Base-by-base conservation (phyloP, 2,888 invertebrate genomes). In the Nephrotoma guestfalica region DNA sequence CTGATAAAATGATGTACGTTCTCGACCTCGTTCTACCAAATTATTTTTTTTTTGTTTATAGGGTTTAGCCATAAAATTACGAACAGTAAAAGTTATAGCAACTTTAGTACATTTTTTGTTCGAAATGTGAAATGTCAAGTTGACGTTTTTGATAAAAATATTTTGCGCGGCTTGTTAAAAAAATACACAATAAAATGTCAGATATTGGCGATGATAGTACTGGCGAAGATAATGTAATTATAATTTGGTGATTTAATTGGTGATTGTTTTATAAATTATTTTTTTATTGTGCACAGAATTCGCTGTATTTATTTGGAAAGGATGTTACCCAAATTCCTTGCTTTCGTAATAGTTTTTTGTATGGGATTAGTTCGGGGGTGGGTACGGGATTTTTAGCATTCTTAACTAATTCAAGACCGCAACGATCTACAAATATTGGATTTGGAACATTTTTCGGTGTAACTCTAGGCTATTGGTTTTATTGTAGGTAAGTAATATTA, bases 301-400 rank as follows among this genome's bases (percentile, higher is more conserved):
- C 30, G 1, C 9, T 84, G 1, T 6, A n/a, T 84, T n/a, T 84
- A 84, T 96, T 96, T 90, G 96, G 96, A 9, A 92, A 94, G 88
- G 95, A 96, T 91, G 90, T 96, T 40, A 92, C 95, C 0, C 93
- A 95, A 91, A 95, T 97, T 87, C 96, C 96, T 0, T 97, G 97
- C 91, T 96, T 96, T 90, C 93, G 96, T 88, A 94, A 94, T 89
- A 96, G 96, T 90, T 95, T 95, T 89, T 90, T 97, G 0, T 95
- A 95, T 90, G 96, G 96, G 9, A 93, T 96, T 86, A 91, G 93
- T 86, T 93, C 95, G 84, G 96, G 96, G 86, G 89, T 96, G 41
- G 94, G 93, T 4, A 90, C 92, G 87, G 96, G 96, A 11, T 89
- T 96, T 87, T 91, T 93, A 5, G 92, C 94, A 87, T 97, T 97